These are phyloP conservation scores for Cyprinodon tularosa DNA, from an alignment of 2,113 vertebrate species.

Conservation along the genomic window DNA sequence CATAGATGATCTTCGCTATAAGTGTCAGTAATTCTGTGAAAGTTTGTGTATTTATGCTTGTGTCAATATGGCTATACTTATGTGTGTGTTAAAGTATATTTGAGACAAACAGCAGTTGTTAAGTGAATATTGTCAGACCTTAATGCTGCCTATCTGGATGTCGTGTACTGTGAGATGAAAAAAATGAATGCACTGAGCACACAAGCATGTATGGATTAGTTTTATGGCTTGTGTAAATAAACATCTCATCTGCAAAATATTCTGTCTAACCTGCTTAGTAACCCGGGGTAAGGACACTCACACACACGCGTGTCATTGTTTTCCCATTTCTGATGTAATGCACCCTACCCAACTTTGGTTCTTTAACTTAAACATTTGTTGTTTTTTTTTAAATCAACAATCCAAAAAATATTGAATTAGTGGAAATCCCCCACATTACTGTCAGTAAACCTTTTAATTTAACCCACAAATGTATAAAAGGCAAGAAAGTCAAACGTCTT, in stretches of 20 bases:
- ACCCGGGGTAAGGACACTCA: not conserved
- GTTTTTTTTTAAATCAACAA: not conserved
- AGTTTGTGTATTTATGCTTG: not conserved
- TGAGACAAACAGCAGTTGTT: conserved; percentile 29
- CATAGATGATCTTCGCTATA: not conserved
- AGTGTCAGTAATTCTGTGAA: not conserved
- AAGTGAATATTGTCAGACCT: conserved; percentile 19
- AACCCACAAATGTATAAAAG: not conserved
- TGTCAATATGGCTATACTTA: not conserved
- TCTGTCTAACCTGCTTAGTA: conserved; percentile 28
- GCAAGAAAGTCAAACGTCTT: not conserved
- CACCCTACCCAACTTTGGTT: not conserved
- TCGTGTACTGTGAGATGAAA: conserved; percentile 52
- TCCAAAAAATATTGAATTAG: not conserved
- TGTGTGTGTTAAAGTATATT: not conserved
- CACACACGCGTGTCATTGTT: not conserved
- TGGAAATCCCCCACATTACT: not conserved
- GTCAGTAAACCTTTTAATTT: no score
- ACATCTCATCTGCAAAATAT: conserved; percentile 49
- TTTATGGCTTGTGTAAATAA: conserved; percentile 59
- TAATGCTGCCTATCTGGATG: conserved; percentile 42
- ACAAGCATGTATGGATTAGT: conserved; percentile 17
- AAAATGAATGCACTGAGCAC: conserved; percentile 56
- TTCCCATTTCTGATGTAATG: not conserved
- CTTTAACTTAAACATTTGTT: not conserved